Percentiles rank a stretch among this genome's conserved stretches.
These are phyloP conservation scores for Pseudopleuronectes americanus DNA, from an alignment of 2,797 vertebrate genomes.

Conservation along the genomic window DNA sequence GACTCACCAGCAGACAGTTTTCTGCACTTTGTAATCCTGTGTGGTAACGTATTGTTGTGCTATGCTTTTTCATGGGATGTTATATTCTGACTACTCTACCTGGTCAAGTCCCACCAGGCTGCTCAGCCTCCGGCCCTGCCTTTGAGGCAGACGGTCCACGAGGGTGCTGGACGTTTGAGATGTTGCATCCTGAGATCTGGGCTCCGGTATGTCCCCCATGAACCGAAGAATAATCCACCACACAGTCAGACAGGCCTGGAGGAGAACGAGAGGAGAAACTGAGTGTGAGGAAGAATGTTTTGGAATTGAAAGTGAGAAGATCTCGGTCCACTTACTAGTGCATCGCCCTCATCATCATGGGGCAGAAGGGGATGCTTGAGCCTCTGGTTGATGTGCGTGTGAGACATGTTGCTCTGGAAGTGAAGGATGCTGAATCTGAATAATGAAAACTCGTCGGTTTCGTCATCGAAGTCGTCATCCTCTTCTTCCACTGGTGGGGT, in stretches of 20 bases:
- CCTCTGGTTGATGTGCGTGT: constrained; percentile 77
- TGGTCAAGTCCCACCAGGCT: constrained; percentile 81
- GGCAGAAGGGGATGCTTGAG: constrained; percentile 88
- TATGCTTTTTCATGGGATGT: background rate
- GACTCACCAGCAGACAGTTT: too few species aligned
- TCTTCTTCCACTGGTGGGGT: constrained; percentile 45
- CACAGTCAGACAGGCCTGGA: constrained; percentile 88
- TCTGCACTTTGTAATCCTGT: background rate
- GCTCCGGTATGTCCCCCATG: constrained; percentile 94
- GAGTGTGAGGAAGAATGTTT: background rate
- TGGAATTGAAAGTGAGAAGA: background rate
- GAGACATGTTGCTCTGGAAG: constrained; percentile 84
- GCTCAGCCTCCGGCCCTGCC: constrained; percentile 78
- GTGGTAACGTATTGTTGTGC: background rate
- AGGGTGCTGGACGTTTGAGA: constrained; percentile 46
- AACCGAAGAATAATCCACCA: constrained; percentile 93
- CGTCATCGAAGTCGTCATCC: constrained; percentile 69
- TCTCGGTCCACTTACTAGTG: constrained; percentile 79
- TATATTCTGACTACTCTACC: constrained; percentile 57
- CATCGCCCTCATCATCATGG: constrained; percentile 90
- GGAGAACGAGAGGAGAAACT: constrained; percentile 1
- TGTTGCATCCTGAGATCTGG: constrained; percentile 59
- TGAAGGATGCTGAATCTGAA: constrained; percentile 87
- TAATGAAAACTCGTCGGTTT: constrained; percentile 86
- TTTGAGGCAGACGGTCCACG: constrained; percentile 34